Percentiles rank a stretch among this genome's conserved stretches.
Conservation (phyloP, 2,797 vertebrate genomes). For the Anguilla marmorata region DNA sequence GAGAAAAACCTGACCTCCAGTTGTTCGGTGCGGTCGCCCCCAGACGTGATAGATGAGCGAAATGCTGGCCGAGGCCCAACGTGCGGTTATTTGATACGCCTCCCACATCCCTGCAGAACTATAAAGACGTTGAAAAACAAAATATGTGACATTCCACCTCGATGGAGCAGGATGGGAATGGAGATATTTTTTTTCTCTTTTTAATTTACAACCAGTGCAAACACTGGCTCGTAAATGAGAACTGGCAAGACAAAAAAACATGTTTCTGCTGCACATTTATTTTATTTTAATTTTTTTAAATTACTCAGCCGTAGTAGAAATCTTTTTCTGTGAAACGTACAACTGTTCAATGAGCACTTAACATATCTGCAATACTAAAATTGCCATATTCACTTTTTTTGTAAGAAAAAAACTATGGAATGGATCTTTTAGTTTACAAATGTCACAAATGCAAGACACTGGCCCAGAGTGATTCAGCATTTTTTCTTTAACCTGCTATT, state of each 20-base stretch:
- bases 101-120: slow-evolving; percentile 51
- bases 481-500: background rate
- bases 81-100: slow-evolving; percentile 50
- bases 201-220: slow-evolving; percentile 17
- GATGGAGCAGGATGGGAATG: slow-evolving; percentile 12
- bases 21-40: slow-evolving; percentile 54
- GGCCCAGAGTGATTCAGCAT: background rate
- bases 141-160: slow-evolving; percentile 33
- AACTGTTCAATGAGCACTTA: background rate
- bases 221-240: slow-evolving; percentile 17
- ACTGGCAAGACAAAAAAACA: background rate
- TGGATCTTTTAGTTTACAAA: background rate
- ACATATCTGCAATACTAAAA: background rate
- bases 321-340: background rate
- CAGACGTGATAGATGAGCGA: slow-evolving; percentile 51
- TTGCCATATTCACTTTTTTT: background rate
- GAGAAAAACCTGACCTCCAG: slow-evolving; percentile 56
- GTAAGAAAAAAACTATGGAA: background rate
- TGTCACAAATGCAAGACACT: background rate
- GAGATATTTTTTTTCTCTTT: slow-evolving; percentile 14
- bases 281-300: background rate
- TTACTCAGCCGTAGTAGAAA: background rate
- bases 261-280: background rate
- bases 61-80: slow-evolving; percentile 51
- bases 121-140: slow-evolving; percentile 38